phyloP scores from a whole-genome alignment of 2,888 invertebrate genomes.

The Tachina fera region DNA sequence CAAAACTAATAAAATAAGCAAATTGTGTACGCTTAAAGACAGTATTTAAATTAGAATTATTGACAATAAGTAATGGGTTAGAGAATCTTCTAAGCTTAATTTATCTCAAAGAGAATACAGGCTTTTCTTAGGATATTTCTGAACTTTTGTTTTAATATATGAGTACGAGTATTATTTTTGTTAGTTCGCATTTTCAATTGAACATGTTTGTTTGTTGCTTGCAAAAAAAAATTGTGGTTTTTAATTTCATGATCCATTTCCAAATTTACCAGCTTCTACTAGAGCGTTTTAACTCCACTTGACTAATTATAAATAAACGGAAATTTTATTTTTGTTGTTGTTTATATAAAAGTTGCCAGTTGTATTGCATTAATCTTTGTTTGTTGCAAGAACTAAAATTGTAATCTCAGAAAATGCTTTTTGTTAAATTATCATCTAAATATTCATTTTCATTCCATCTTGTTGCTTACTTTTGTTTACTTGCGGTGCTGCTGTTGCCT shows the following conservation, averaged over 20 bases:
- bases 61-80: background rate
- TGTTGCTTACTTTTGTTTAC: slow-evolving; percentile 40
- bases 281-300: slow-evolving; percentile 54
- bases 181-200: background rate
- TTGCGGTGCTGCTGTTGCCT: slow-evolving; percentile 1
- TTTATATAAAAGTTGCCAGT: slow-evolving; percentile 15
- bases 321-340: slow-evolving; percentile 35
- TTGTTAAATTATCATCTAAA: slow-evolving; percentile 51
- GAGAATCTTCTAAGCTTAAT: no score
- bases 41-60: background rate
- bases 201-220: background rate
- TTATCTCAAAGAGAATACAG: no score
- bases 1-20: background rate
- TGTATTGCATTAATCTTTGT: slow-evolving; percentile 46
- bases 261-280: slow-evolving; percentile 24
- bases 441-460: slow-evolving; percentile 16
- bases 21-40: background rate
- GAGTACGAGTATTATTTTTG: no score
- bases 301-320: slow-evolving; percentile 63
- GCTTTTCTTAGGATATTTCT: background rate
- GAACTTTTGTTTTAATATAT: no score
- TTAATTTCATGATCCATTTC: slow-evolving; percentile 62
- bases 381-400: slow-evolving; percentile 34
- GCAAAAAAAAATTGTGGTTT: background rate
- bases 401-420: slow-evolving; percentile 58